Conservation (phyloP, 2,888 invertebrate species). For the Chrysodeixis includens region DNA sequence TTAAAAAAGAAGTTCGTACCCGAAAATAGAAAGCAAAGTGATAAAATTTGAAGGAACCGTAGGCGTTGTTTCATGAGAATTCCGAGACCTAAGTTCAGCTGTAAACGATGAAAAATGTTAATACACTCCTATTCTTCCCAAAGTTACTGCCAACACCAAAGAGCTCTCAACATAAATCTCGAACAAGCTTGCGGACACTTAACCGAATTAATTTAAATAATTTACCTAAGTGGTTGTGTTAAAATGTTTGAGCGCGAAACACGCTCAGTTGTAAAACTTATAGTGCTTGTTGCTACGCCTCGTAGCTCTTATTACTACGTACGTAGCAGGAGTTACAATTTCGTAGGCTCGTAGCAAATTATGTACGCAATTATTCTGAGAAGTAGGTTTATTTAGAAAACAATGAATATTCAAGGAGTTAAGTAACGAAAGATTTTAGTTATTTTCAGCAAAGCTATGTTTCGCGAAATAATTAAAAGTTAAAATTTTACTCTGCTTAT, state of each 20-base stretch:
- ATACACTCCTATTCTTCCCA: slow-evolving; percentile 30
- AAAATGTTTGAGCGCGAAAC: slow-evolving; percentile 33
- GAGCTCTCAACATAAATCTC: slow-evolving; percentile 42
- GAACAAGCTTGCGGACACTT: slow-evolving; percentile 39
- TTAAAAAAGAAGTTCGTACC: not conserved
- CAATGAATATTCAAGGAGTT: not conserved
- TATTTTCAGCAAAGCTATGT: not conserved
- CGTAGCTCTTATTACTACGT: slow-evolving; percentile 67
- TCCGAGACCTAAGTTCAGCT: slow-evolving; percentile 5
- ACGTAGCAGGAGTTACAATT: slow-evolving; percentile 60
- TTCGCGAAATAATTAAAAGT: not conserved
- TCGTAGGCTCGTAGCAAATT: slow-evolving; percentile 62
- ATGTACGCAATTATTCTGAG: slow-evolving; percentile 29
- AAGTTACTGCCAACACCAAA: slow-evolving; percentile 39
- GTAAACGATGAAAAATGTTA: slow-evolving; percentile 11
- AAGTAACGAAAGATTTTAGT: not conserved
- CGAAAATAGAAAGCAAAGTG: not conserved
- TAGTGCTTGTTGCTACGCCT: slow-evolving; percentile 53
- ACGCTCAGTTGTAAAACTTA: slow-evolving; percentile 22
- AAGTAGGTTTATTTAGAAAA: slow-evolving; percentile 15
- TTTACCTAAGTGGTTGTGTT: slow-evolving; percentile 46
- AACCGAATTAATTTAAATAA: slow-evolving; percentile 56
- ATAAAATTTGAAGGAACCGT: not conserved
- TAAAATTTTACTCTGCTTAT: not conserved
- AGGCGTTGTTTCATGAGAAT: not conserved